phyloP scores from a whole-genome alignment of 2,797 vertebrate genomes.

The Ibycter americanus region DNA sequence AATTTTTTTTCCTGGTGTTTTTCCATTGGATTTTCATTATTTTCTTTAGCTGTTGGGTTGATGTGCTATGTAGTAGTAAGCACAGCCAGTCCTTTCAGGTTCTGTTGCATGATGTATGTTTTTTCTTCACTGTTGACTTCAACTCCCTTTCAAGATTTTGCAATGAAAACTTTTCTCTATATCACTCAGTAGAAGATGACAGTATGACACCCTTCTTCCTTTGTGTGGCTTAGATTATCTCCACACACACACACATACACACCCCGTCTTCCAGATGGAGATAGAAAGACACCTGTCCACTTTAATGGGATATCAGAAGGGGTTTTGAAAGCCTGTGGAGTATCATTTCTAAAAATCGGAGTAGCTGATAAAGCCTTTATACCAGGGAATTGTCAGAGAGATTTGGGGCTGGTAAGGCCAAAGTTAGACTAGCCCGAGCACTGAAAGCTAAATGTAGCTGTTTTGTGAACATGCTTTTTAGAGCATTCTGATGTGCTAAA shows the following conservation, averaged over 20 bases:
- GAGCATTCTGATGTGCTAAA: background rate
- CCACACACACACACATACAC: too few species aligned
- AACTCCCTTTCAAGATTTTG: background rate
- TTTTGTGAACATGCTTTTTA: background rate
- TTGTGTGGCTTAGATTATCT: background rate
- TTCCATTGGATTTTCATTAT: background rate
- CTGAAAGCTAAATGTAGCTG: background rate
- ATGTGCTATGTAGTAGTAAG: background rate
- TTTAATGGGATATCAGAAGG: background rate
- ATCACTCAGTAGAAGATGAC: background rate
- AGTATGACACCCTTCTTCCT: background rate
- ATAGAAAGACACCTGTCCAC: background rate
- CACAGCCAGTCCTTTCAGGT: background rate
- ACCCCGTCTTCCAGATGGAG: background rate
- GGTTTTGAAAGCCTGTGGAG: background rate
- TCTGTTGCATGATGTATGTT: background rate
- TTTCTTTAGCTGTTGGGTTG: background rate
- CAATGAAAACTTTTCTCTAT: background rate
- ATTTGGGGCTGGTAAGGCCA: background rate
- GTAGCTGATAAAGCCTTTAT: background rate
- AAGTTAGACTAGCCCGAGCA: background rate
- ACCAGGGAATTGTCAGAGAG: background rate
- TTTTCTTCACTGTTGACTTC: background rate
- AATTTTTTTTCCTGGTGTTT: background rate
- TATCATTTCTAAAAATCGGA: background rate